Evolutionary conservation across 2,797 vertebrate species (phyloP), one percentile per base, ranked within the genome.

Genomic region (Pipistrellus nathusii): DNA sequence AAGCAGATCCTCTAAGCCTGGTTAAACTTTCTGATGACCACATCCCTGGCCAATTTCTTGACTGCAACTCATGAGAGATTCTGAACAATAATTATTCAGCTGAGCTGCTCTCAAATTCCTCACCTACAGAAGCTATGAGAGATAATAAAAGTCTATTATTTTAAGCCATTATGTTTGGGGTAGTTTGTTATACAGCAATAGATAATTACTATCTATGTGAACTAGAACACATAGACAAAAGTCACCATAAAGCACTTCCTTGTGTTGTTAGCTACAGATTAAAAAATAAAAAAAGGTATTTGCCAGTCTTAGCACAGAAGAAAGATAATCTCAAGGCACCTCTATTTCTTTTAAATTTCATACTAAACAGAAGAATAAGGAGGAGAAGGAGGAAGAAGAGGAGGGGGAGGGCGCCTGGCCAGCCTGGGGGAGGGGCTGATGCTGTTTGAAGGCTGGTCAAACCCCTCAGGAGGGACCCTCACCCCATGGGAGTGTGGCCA

Each of bases 271-370:
- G 53, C 5, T 69, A 41, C 55, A 17, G 46, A 81, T 71, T 71
- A 5, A 15, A 35, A 38, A 48, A 30, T n/a, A 66, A 75, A 93
- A 90, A 9, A 55, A 6, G n/a, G 25, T 53, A 71, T 66, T 93
- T 41, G 48, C 71, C 32, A 87, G 62, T 15, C 13, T 62, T 80
- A 25, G 66, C 25, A 21, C 41, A 93, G 62, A 93, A 92, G 17
- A 35, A 81, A 66, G 13, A 48, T 57, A 72, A 84, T 46, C 55
- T 86, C 48, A 88, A 68, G 59, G n/a, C 2, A 82, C 30, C 41
- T 88, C 35, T 8, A n/a, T 46, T 90, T 84, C 38, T 80, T 95
- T 82, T 48, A 30, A 18, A 35, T 82, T 93, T 92, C 77, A 80
- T 59, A 53, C 8, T 73, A 48, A 86, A 76, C 78, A 44, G 10